Evolutionary conservation across 1,140 invertebrate genomes (phyloP).

Genomic region (Papilio helenus): DNA sequence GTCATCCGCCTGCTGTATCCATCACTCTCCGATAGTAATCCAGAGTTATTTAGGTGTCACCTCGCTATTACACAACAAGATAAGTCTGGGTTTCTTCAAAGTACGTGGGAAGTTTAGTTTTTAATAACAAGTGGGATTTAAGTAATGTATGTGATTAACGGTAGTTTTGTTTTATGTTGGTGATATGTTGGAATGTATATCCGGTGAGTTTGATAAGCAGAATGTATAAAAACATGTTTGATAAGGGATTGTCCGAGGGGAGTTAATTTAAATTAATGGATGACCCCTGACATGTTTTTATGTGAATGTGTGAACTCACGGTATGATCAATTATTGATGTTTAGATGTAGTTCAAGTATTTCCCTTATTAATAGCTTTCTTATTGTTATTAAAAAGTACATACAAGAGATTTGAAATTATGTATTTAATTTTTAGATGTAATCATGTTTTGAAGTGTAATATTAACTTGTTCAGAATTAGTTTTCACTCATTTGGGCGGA

Average conservation of each 20-base stretch:
- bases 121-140: constrained; percentile 68
- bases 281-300: not conserved
- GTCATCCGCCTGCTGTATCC: constrained; percentile 81
- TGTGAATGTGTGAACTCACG: not conserved
- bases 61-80: constrained; percentile 92
- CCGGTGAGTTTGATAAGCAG: not conserved
- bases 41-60: constrained; percentile 91
- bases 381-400: not conserved
- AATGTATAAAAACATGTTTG: too few relatives aligned
- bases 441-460: not conserved
- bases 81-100: constrained; percentile 92
- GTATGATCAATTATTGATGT: constrained; percentile 1
- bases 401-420: not conserved
- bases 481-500: not conserved
- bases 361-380: not conserved
- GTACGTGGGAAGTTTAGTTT: constrained; percentile 93
- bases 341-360: not conserved
- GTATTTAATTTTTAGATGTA: not conserved
- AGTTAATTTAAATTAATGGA: too few relatives aligned
- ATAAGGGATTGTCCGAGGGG: too few relatives aligned
- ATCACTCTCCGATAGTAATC: constrained; percentile 89
- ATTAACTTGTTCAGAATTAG: not conserved
- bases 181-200: constrained; percentile 26
- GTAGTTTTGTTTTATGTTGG: constrained; percentile 14
- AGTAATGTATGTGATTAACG: constrained; percentile 30